Percentiles rank a stretch among this genome's conserved stretches.
Evolutionary conservation across 2,888 invertebrate species (phyloP).

Genomic region (Mythimna albipuncta): DNA sequence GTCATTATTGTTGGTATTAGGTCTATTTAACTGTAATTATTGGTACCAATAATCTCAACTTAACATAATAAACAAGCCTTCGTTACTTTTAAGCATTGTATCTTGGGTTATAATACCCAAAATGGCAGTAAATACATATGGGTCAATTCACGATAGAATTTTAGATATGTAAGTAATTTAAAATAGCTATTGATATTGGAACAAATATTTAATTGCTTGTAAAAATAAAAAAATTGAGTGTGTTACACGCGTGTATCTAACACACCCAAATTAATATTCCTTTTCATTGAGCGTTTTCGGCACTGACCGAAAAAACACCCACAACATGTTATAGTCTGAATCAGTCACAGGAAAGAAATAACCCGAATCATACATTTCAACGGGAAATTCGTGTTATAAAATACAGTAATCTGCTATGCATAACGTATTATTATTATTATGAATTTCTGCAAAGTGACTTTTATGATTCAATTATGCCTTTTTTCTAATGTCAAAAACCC

Average conservation of each 20-base stretch:
- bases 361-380: not conserved
- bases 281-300: no score
- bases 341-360: not conserved
- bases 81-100: conserved; percentile 40
- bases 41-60: conserved; percentile 48
- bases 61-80: conserved; percentile 39
- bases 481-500: not conserved
- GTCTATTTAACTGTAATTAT: conserved; percentile 51
- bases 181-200: conserved; percentile 22
- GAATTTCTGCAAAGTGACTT: not conserved
- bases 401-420: not conserved
- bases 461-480: not conserved
- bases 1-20: conserved; percentile 56
- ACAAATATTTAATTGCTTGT: conserved; percentile 9
- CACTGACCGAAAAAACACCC: conserved; percentile 3
- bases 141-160: conserved; percentile 33
- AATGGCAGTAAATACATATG: conserved; percentile 17
- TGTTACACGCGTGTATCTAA: conserved; percentile 1
- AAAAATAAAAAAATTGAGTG: conserved; percentile 7
- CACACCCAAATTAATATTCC: not conserved
- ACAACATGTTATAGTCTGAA: not conserved
- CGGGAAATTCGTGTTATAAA: not conserved
- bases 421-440: not conserved
- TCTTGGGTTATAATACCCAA: conserved; percentile 25
- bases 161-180: conserved; percentile 30